phyloP scores from a whole-genome alignment of 2,888 invertebrate genomes.

The Idaea biselata region DNA sequence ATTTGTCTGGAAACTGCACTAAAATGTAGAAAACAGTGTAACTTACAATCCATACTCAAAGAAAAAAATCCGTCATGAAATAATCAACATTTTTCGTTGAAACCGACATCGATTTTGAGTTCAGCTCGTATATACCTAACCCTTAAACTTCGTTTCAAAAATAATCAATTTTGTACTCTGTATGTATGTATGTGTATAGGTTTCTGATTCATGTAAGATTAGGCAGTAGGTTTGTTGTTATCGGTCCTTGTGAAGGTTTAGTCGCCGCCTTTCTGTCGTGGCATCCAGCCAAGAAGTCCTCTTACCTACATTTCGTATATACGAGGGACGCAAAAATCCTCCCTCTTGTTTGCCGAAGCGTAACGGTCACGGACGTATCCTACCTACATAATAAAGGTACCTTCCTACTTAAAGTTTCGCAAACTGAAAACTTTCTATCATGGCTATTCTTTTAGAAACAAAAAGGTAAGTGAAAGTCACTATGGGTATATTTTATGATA shows the following conservation, averaged over 20 bases:
- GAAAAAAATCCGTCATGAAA: no score
- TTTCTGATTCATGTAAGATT: background rate
- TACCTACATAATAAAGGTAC: conserved; percentile 9
- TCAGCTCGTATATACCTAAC: no score
- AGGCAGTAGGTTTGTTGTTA: conserved; percentile 1
- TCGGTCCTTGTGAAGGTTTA: conserved; percentile 2
- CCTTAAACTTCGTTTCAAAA: no score
- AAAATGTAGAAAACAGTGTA: no score
- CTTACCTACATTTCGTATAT: conserved; percentile 52
- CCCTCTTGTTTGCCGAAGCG: conserved; percentile 38
- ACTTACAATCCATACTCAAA: no score
- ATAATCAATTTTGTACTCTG: no score
- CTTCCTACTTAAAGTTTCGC: background rate
- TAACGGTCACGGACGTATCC: conserved; percentile 34
- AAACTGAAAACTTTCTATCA: background rate
- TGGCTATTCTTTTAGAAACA: no score
- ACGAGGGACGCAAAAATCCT: conserved; percentile 39
- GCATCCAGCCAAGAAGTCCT: conserved; percentile 51
- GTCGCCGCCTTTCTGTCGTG: conserved; percentile 42
- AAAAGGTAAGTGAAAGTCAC: no score
- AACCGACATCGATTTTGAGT: no score
- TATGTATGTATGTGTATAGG: background rate
- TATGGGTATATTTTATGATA: no score
- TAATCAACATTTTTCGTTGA: no score
- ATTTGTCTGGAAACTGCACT: no score